phyloP scores from a whole-genome alignment of 2,888 invertebrate genomes.

The Cybosia mesomella region DNA sequence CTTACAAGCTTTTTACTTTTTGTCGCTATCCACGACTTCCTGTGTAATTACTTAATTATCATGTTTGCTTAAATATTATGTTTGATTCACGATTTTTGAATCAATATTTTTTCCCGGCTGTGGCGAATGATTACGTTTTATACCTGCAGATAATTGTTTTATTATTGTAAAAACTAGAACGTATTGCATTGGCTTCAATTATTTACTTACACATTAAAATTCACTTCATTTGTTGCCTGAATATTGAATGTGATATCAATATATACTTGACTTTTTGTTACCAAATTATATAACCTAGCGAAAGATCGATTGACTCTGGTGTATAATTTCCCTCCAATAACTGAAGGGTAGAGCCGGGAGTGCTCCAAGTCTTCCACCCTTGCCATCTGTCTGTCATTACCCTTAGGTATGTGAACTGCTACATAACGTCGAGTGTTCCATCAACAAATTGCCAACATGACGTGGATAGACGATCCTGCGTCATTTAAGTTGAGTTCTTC shows the following conservation, averaged over 20 bases:
- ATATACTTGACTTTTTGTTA: slow-evolving; percentile 1
- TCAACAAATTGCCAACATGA: slow-evolving; percentile 12
- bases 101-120: background rate
- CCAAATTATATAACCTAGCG: background rate
- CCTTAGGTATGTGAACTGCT: background rate
- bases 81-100: background rate
- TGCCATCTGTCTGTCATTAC: slow-evolving; percentile 15
- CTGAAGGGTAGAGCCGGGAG: slow-evolving; percentile 9
- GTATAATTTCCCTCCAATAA: slow-evolving; percentile 35
- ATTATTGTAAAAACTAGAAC: no score
- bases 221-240: background rate
- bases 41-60: background rate
- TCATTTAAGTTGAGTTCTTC: background rate
- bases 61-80: no score
- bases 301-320: slow-evolving; percentile 22
- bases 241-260: background rate
- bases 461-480: background rate
- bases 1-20: background rate
- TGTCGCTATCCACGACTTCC: background rate
- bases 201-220: no score
- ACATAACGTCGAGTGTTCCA: slow-evolving; percentile 3
- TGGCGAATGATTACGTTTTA: no score
- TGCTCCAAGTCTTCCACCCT: slow-evolving; percentile 5
- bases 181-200: no score
- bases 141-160: no score